Percentiles rank a stretch among this genome's conserved stretches.
These are phyloP conservation scores for Caenorhabditis virilis DNA, from an alignment of 2,888 invertebrate species.

Conservation along the genomic window DNA sequence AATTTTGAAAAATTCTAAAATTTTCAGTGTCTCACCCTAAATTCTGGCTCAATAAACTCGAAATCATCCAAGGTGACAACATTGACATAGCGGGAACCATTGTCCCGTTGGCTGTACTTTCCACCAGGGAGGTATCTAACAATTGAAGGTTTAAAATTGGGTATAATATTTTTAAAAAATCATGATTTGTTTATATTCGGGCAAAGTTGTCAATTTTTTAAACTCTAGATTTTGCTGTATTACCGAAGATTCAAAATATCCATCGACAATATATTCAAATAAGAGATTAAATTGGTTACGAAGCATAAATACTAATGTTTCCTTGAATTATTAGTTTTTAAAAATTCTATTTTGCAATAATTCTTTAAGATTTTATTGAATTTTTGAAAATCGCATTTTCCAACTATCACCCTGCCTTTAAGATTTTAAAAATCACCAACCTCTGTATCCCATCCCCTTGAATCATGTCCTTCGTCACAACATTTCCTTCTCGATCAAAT, in stretches of 20 bases:
- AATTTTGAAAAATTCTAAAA: not conserved
- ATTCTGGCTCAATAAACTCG: conserved; percentile 34
- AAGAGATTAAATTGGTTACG: too few species aligned
- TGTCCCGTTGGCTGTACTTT: conserved; percentile 10
- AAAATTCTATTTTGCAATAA: not conserved
- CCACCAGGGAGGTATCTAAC: conserved; percentile 12
- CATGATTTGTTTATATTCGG: not conserved
- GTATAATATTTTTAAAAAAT: not conserved
- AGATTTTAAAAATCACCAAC: conserved; percentile 4
- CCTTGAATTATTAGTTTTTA: conserved; percentile 3
- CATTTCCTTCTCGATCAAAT: conserved; percentile 15
- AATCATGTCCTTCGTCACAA: conserved; percentile 4
- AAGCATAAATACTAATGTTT: too few species aligned
- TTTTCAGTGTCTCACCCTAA: conserved; percentile 4
- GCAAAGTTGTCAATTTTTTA: too few species aligned
- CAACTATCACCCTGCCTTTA: too few species aligned
- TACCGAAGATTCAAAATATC: too few species aligned
- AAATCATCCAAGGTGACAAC: conserved; percentile 15
- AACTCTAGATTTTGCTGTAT: too few species aligned
- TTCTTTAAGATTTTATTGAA: not conserved
- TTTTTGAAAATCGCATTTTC: not conserved
- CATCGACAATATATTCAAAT: too few species aligned
- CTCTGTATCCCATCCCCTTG: conserved; percentile 2
- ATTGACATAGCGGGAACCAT: conserved; percentile 5
- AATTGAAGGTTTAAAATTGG: too few species aligned